Conservation (phyloP, 2,888 invertebrate genomes). For the Kryphioiulus occultus region DNA sequence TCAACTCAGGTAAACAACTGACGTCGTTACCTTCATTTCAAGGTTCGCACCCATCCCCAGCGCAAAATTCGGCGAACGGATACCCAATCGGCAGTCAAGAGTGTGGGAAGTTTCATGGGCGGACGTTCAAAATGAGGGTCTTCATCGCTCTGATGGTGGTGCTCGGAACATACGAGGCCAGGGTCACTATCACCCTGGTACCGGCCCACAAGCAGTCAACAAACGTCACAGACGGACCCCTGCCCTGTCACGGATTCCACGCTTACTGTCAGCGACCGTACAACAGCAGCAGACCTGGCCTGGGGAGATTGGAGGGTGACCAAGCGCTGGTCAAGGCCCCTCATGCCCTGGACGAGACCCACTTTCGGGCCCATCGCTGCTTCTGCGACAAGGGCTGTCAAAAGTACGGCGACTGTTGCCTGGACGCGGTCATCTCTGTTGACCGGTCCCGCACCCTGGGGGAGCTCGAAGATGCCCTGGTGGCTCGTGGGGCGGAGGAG, state of each 20-base stretch:
- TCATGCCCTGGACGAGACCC: not conserved
- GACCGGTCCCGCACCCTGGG: not conserved
- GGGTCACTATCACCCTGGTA: too few species aligned
- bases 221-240: not conserved
- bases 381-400: not conserved
- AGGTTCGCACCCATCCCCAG: too few species aligned
- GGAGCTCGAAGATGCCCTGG: not conserved
- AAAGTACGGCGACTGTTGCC: constrained; percentile 23
- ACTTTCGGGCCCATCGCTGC: not conserved
- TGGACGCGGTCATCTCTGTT: not conserved
- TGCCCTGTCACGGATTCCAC: not conserved
- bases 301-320: not conserved
- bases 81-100: too few species aligned
- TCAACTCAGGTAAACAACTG: too few species aligned
- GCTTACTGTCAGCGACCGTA: not conserved
- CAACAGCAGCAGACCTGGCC: not conserved
- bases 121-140: not conserved
- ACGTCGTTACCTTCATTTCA: too few species aligned
- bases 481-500: not conserved
- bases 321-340: not conserved
- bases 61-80: too few species aligned
- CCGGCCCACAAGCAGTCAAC: not conserved
- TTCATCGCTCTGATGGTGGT: not conserved
- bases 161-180: not conserved
- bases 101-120: too few species aligned